phyloP scores from a whole-genome alignment of 2,888 invertebrate species.

The Ectobius pallidus region DNA sequence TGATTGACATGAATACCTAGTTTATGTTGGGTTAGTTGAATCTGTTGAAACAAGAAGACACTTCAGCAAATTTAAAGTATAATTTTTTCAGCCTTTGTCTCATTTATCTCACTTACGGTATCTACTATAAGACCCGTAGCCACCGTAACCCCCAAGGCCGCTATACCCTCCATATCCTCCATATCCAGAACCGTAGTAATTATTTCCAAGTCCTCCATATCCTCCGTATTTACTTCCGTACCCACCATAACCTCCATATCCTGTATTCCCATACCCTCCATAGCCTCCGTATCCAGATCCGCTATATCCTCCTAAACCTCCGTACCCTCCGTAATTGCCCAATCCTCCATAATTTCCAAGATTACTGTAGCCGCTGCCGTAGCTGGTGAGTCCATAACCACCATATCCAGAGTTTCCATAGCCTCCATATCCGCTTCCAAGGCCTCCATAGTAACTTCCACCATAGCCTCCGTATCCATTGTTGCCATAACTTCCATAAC shows the following conservation, averaged over 20 bases:
- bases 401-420: not conserved
- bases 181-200: not conserved
- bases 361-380: not conserved
- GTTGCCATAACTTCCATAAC: not conserved
- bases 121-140: too few relatives aligned
- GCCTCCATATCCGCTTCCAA: not conserved
- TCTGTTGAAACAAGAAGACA: too few relatives aligned
- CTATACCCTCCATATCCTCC: constrained; percentile 4
- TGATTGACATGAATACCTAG: too few relatives aligned
- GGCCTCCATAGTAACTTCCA: not conserved
- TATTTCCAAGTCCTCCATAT: not conserved
- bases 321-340: not conserved
- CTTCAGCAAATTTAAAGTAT: too few relatives aligned
- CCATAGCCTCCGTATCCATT: not conserved
- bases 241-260: not conserved
- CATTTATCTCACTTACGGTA: too few relatives aligned
- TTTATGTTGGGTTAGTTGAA: too few relatives aligned
- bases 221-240: not conserved
- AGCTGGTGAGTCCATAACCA: not conserved
- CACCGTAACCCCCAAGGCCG: too few relatives aligned
- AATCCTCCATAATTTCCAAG: not conserved
- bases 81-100: too few relatives aligned
- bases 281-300: not conserved
- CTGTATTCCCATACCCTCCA: not conserved
- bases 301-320: not conserved